Percentiles rank a stretch among this genome's conserved stretches.
Conservation (phyloP, 2,888 invertebrate genomes). For the Dendrolimus pini region DNA sequence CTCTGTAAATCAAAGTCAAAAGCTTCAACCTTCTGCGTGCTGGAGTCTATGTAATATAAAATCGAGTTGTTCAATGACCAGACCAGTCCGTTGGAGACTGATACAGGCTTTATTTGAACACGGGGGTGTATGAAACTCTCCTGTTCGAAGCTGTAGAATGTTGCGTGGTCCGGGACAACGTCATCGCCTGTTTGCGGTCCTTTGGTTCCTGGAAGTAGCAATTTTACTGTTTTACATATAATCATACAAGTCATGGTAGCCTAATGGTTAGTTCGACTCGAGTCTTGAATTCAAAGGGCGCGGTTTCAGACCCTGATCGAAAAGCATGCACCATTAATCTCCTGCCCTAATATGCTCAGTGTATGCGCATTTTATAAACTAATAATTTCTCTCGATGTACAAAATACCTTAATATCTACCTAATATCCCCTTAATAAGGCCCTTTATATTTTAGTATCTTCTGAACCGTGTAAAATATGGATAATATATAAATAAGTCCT, state of each 20-base stretch:
- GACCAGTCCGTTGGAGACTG: slow-evolving; percentile 84
- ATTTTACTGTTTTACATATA: background rate
- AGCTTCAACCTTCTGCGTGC: slow-evolving; percentile 78
- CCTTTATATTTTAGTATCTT: no score
- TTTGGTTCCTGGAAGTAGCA: slow-evolving; percentile 70
- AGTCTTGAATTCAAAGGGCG: no score
- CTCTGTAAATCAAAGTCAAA: slow-evolving; percentile 78
- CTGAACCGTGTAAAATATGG: no score
- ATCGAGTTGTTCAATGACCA: slow-evolving; percentile 82
- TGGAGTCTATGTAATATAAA: slow-evolving; percentile 86
- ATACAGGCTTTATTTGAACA: slow-evolving; percentile 55
- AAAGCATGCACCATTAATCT: no score
- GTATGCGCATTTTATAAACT: no score
- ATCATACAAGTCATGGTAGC: background rate
- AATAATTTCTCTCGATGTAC: no score
- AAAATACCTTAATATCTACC: no score
- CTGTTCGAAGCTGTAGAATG: slow-evolving; percentile 71
- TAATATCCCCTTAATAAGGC: no score
- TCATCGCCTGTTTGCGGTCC: slow-evolving; percentile 72
- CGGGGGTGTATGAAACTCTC: slow-evolving; percentile 30
- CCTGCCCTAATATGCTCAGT: no score
- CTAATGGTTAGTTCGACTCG: no score
- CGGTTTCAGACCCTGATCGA: no score
- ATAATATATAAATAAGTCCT: no score
- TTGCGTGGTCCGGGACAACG: slow-evolving; percentile 65